phyloP scores from a whole-genome alignment of 2,888 invertebrate genomes.

The Drosophila fulvimacula region DNA sequence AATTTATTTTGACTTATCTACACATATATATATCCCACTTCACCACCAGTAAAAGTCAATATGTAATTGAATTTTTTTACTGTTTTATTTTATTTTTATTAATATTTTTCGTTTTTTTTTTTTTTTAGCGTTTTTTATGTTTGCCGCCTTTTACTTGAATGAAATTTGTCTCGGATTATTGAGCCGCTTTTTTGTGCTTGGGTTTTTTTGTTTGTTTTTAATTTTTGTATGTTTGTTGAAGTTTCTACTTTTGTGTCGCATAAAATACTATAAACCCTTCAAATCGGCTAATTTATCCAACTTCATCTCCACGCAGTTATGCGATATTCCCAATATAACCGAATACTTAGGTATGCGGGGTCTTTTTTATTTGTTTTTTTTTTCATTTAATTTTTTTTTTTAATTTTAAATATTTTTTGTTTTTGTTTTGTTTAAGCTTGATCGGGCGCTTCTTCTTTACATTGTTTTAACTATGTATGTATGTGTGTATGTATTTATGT shows the following conservation, averaged over 20 bases:
- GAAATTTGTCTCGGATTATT: slow-evolving; percentile 56
- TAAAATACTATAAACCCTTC: slow-evolving; percentile 45
- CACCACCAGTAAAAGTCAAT: slow-evolving; percentile 5
- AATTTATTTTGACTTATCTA: no score
- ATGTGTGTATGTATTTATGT: slow-evolving; percentile 39
- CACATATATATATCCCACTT: neutral
- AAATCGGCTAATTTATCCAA: slow-evolving; percentile 30
- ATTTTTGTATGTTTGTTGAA: slow-evolving; percentile 19
- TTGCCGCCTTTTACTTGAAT: slow-evolving; percentile 60
- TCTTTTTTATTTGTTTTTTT: neutral
- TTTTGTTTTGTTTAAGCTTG: slow-evolving; percentile 29
- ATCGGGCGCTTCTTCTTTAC: slow-evolving; percentile 54
- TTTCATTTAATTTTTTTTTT: slow-evolving; percentile 17
- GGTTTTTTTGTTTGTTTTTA: neutral
- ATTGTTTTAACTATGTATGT: slow-evolving; percentile 67
- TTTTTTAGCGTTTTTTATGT: slow-evolving; percentile 55
- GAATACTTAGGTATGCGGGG: slow-evolving; percentile 29
- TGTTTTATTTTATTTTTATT: slow-evolving; percentile 69
- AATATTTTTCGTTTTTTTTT: slow-evolving; percentile 60
- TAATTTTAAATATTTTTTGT: slow-evolving; percentile 14
- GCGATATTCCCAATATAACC: slow-evolving; percentile 24
- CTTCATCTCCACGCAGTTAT: slow-evolving; percentile 16
- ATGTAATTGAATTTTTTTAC: slow-evolving; percentile 49
- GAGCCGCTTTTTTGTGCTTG: slow-evolving; percentile 33
- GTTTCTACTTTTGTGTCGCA: slow-evolving; percentile 43